Evolutionary conservation across 2,797 vertebrate genomes (phyloP).

Genomic region (Antrozous pallidus): DNA sequence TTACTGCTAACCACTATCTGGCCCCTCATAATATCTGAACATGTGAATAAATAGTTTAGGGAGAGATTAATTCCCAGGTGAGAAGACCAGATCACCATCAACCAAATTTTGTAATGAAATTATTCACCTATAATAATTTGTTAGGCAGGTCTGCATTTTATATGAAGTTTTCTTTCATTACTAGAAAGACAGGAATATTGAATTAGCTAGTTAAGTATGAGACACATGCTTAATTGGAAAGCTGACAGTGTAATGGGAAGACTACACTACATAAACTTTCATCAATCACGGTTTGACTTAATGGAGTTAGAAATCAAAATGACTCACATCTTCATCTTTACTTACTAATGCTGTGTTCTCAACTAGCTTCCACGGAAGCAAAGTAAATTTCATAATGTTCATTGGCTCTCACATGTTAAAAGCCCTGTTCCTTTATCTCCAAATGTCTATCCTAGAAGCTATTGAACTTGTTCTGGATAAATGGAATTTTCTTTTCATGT

Average conservation of each 20-base stretch:
- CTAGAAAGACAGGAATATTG: background rate
- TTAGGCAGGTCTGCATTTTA: background rate
- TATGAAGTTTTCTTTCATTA: background rate
- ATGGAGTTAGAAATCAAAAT: background rate
- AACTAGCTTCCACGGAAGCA: background rate
- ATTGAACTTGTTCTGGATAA: conserved; percentile 22
- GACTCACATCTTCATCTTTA: background rate
- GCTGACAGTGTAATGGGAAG: background rate
- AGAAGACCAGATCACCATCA: background rate
- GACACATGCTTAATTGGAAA: background rate
- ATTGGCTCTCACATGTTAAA: background rate
- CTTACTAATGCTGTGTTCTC: background rate
- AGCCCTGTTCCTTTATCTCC: background rate
- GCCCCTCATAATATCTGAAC: background rate
- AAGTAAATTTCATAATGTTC: background rate
- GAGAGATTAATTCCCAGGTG: background rate
- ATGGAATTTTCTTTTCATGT: background rate
- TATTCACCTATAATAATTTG: background rate
- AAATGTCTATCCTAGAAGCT: background rate
- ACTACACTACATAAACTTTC: background rate
- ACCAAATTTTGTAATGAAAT: background rate
- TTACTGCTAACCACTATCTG: background rate
- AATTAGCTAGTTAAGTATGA: background rate
- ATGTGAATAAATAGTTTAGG: background rate
- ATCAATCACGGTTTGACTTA: background rate